Base-by-base conservation (phyloP, 2,797 vertebrate species). In the Danio tinwini region DNA sequence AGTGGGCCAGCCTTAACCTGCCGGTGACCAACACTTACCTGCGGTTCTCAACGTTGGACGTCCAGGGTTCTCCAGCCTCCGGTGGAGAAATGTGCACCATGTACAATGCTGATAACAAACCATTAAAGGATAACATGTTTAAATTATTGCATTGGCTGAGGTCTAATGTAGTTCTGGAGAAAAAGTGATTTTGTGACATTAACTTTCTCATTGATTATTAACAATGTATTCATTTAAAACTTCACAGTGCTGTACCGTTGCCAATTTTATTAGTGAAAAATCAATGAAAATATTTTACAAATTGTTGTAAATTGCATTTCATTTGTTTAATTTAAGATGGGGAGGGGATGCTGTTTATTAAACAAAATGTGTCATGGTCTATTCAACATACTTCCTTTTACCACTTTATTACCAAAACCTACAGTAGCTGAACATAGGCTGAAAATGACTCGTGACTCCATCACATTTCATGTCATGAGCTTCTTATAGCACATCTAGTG, bases 181-280 rank as follows among this genome's bases (percentile, higher is more conserved):
- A n/a, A 40, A 40, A 5, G 14, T 16, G 3, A 50, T 37, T 52
- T 52, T 52, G 47, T 52, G 65, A 69, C 21, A 39, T 69, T 53
- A 40, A 69, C 49, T 69, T 53, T 40, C 14, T 53, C 49, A 53
- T 39, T 4, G 39, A 70, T 40, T 53, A 70, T 70, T 70, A 17
- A 40, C 16, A 62, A 39, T 62, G 37, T 37, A 9, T 70, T 5
- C 6, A 14, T 70, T 53, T 40, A 29, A 40, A 53, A 53, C 49
- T 53, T 13, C 39, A 29, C 39, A 14, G n/a, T 37, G 14, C 49
- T 16, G 4, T 53, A 8, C 44, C 19, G 14, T 7, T 13, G 11
- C 59, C 29, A 6, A 21, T 13, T 62, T 14, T 12, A 56, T 56
- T 56, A 19, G n/a, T 56, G 3, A 11, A 56, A 56, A 56, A 19